Base-by-base conservation (phyloP, 2,113 vertebrate genomes). In the Pedetes capensis region DNA sequence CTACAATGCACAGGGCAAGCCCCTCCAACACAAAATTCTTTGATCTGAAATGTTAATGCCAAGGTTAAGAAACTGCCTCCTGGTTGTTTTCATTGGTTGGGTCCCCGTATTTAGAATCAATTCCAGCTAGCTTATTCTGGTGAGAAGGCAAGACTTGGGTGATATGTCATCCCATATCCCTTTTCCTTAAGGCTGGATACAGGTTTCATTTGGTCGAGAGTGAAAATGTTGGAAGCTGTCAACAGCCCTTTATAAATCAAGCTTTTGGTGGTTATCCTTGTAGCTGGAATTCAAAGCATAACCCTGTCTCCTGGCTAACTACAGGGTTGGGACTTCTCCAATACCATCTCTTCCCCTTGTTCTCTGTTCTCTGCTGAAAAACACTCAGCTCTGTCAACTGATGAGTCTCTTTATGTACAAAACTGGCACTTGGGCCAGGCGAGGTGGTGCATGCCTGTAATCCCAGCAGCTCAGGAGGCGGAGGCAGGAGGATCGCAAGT, bases 351-450 rank as follows among this genome's bases (percentile, higher is more conserved):
- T 12, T 59, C 37, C 18, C 22, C 74, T 14, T 11, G 34, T 94
- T 80, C 27, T 4, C 61, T 69, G 16, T 55, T 27, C 66, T 85
- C 74, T 55, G 37, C 5, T 87, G n/a, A 32, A 84, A 85, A 75
- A 87, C 6, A 61, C n/a, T 49, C 32, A 47, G 49, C 39, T 95
- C 85, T 79, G 83, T 79, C 78, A 79, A 85, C 49, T 34, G 18
- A 90, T 72, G 53, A 88, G 76, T 89, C 71, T 85, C 76, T 63
- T 89, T 94, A 66, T 75, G n/a, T 84, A 53, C 11, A 61, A 49
- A 78, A 13, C 25, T 68, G 59, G 75, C 66, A 81, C 20, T 92
- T 68, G 55, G 76, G 92, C n/a, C n/a, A n/a, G n/a, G n/a, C n/a
- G n/a, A n/a, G n/a, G n/a, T n/a, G n/a, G n/a, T n/a, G n/a, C n/a